phyloP scores from a whole-genome alignment of 2,113 vertebrate genomes.

The Chaetops frenatus region DNA sequence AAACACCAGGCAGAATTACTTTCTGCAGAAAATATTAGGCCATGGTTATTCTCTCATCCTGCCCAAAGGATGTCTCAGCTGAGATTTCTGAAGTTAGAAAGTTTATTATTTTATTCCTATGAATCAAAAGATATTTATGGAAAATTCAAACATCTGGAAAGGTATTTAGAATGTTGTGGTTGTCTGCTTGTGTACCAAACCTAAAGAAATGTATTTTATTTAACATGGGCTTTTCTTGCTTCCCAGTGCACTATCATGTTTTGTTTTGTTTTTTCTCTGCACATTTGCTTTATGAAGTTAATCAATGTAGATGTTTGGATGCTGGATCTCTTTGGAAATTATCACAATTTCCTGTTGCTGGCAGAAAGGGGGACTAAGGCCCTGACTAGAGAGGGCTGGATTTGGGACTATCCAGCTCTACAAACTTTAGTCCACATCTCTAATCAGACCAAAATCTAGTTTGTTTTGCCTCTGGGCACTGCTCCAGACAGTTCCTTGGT shows the following conservation, averaged over 20 bases:
- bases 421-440: neutral
- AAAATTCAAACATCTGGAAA: neutral
- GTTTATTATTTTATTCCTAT: neutral
- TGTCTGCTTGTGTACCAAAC: neutral
- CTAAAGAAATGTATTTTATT: neutral
- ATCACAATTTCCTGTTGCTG: rapidly evolving
- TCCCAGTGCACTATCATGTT: neutral
- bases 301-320: neutral
- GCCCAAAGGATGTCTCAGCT: neutral
- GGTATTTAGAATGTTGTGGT: neutral
- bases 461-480: neutral
- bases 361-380: neutral
- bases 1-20: neutral
- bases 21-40: neutral
- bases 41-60: neutral
- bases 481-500: neutral
- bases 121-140: neutral
- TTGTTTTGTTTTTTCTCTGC: neutral
- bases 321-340: neutral
- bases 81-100: neutral
- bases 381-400: neutral
- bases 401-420: neutral
- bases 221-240: neutral
- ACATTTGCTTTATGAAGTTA: neutral
- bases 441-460: neutral